phyloP scores from a whole-genome alignment of 1,140 invertebrate species.

The Drosophila sucinea region DNA sequence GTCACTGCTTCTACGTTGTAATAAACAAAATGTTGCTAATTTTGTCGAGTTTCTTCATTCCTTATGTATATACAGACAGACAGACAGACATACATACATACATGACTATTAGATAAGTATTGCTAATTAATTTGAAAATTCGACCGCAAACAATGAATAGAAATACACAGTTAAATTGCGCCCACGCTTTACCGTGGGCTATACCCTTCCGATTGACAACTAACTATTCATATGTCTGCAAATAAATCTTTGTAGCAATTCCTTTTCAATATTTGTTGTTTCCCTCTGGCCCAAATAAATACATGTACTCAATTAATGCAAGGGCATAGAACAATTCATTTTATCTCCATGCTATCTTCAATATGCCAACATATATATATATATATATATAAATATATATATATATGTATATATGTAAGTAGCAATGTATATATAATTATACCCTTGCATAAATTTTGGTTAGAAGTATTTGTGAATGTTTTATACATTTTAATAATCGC shows the following conservation, averaged over 20 bases:
- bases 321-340: constrained; percentile 1
- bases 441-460: no score
- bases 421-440: no score
- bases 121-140: constrained; percentile 18
- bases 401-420: background rate
- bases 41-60: background rate
- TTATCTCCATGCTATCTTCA: constrained; percentile 5
- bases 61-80: background rate
- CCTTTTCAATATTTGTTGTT: background rate
- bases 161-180: constrained; percentile 4
- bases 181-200: background rate
- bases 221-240: background rate
- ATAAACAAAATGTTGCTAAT: constrained; percentile 8
- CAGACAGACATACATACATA: background rate
- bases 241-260: background rate
- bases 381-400: background rate
- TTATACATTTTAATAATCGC: no score
- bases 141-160: constrained; percentile 2
- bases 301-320: constrained; percentile 4
- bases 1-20: background rate
- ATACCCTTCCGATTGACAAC: background rate
- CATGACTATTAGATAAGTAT: constrained; percentile 18
- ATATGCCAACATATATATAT: background rate
- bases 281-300: background rate
- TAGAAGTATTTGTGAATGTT: no score